phyloP scores from a whole-genome alignment of 1,140 invertebrate genomes.

The Cyclargus thomasi region DNA sequence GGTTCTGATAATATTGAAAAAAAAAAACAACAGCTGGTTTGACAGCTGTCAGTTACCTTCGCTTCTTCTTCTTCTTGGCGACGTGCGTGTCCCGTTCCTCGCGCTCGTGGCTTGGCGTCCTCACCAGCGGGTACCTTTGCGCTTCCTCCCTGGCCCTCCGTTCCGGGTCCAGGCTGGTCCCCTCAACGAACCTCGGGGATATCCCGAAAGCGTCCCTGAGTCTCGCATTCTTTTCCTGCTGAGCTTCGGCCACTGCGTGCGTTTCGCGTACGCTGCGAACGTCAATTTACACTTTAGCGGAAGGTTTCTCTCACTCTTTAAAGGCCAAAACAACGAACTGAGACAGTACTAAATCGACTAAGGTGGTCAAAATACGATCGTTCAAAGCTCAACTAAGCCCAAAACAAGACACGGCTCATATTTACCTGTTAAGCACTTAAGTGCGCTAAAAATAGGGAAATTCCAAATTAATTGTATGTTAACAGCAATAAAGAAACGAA shows the following conservation, averaged over 20 bases:
- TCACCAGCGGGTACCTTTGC: conserved; percentile 78
- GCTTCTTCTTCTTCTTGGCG: conserved; percentile 75
- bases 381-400: conserved; percentile 25
- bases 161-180: conserved; percentile 92
- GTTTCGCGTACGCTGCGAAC: conserved; percentile 90
- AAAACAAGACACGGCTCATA: conserved; percentile 39
- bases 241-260: conserved; percentile 96
- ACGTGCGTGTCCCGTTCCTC: conserved; percentile 52
- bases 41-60: conserved; percentile 40
- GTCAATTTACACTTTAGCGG: neutral
- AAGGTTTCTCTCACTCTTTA: neutral
- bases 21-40: neutral
- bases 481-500: conserved; percentile 1
- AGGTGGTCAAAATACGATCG: conserved; percentile 4
- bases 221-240: conserved; percentile 95
- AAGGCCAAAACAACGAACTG: neutral
- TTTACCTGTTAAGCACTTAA: conserved; percentile 67
- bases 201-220: conserved; percentile 96
- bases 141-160: conserved; percentile 79
- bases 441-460: conserved; percentile 70
- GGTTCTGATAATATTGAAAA: neutral
- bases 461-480: conserved; percentile 34
- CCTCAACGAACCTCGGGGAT: conserved; percentile 94
- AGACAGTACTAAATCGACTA: neutral
- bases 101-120: conserved; percentile 76